Conservation (phyloP, 2,113 vertebrate genomes). For the Seriola dumerili region DNA sequence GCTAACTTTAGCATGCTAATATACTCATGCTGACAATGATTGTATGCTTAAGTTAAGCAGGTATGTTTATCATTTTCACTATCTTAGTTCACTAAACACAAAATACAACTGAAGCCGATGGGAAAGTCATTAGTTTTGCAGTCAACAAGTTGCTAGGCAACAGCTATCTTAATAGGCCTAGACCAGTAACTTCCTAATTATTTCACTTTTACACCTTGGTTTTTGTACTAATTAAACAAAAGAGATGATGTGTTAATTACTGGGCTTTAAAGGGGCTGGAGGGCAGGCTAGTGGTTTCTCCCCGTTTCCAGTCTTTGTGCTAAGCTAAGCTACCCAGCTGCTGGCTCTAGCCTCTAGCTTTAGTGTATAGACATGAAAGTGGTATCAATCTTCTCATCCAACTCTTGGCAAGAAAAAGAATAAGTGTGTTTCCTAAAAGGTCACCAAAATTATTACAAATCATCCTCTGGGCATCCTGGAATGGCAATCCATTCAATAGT, state of each 20-base stretch:
- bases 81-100: not conserved
- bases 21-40: not conserved
- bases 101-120: not conserved
- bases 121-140: not conserved
- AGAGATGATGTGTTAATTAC: not conserved
- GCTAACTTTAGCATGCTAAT: not conserved
- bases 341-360: not conserved
- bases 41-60: not conserved
- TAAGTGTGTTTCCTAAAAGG: not conserved
- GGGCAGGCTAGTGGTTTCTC: not conserved
- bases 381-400: not conserved
- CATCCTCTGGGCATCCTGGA: not conserved
- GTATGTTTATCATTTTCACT: not conserved
- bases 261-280: not conserved
- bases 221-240: not conserved
- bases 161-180: not conserved
- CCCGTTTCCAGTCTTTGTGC: not conserved
- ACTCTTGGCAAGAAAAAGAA: not conserved
- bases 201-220: not conserved
- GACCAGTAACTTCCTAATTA: not conserved
- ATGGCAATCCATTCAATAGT: not conserved
- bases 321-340: not conserved
- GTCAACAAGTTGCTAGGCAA: conserved; percentile 16
- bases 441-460: not conserved
- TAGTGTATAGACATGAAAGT: not conserved